Evolutionary conservation across 2,113 vertebrate species (phyloP).

Genomic region (Gobio gobio): DNA sequence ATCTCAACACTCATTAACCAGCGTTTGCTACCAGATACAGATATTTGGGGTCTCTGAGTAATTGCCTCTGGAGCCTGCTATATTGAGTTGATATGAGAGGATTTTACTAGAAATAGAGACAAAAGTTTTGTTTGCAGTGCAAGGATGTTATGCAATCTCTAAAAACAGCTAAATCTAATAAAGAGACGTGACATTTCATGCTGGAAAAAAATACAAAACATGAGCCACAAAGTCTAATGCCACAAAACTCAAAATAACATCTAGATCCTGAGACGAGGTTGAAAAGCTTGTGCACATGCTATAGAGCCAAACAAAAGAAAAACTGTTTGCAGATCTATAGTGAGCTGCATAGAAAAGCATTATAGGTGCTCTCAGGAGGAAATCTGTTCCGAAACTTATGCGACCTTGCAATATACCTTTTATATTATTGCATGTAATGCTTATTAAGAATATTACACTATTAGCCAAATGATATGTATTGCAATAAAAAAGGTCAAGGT

Average conservation of each 20-base stretch:
- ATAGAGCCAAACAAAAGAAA: background rate
- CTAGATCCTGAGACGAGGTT: background rate
- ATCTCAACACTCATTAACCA: slow-evolving; percentile 40
- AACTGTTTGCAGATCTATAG: background rate
- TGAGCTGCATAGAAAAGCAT: background rate
- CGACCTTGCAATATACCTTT: background rate
- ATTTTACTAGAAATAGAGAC: background rate
- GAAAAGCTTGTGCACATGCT: background rate
- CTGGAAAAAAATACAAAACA: background rate
- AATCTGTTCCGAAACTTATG: background rate
- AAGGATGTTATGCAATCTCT: background rate
- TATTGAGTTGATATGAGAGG: background rate
- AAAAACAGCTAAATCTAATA: background rate
- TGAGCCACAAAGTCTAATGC: background rate
- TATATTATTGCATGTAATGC: background rate
- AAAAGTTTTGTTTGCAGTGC: background rate
- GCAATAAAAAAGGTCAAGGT: no score
- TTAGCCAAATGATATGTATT: background rate
- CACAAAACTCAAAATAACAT: slow-evolving; percentile 16
- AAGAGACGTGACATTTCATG: slow-evolving; percentile 23
- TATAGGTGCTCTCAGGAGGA: background rate
- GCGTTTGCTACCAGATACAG: slow-evolving; percentile 5
- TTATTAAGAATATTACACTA: background rate
- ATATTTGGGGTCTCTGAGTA: background rate
- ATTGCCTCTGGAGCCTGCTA: slow-evolving; percentile 30